A percentile compares a stretch with the other conserved stretches of the same genome.
Conservation (phyloP, 2,888 invertebrate species). For the Eulithis prunata region DNA sequence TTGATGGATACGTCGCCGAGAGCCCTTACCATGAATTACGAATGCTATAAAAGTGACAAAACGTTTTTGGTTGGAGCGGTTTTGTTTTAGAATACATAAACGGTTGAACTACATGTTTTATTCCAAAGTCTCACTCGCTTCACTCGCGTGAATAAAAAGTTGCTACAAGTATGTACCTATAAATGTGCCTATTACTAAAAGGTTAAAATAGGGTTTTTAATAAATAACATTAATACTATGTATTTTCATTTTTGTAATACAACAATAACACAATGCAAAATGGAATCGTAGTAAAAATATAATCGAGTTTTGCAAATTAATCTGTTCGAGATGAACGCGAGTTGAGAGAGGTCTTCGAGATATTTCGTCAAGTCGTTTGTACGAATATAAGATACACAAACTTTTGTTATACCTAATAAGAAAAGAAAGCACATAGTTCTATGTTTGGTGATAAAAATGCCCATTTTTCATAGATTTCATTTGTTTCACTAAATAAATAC, state of each 20-base stretch:
- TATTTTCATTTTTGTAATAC: too few species aligned
- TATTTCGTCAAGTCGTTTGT: constrained; percentile 22
- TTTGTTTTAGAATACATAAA: constrained; percentile 48
- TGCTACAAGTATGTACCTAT: too few species aligned
- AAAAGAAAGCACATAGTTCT: not conserved
- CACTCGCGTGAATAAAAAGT: not conserved
- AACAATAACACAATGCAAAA: too few species aligned
- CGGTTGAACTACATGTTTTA: constrained; percentile 12
- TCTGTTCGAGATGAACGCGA: constrained; percentile 24
- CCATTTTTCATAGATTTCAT: too few species aligned
- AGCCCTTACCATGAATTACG: constrained; percentile 71
- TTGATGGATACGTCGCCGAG: constrained; percentile 82
- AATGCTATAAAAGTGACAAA: constrained; percentile 63
- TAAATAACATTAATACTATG: too few species aligned
- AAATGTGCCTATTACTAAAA: too few species aligned
- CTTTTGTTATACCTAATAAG: constrained; percentile 3
- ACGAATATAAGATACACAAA: constrained; percentile 13
- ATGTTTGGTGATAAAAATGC: too few species aligned
- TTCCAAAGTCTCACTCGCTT: not conserved
- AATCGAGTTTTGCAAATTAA: not conserved
- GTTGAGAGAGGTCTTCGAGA: constrained; percentile 22
- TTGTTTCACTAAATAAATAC: too few species aligned
- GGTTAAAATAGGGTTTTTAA: too few species aligned
- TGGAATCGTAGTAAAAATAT: too few species aligned
- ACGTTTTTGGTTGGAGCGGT: constrained; percentile 46